These are phyloP conservation scores for Neomorphus geoffroyi DNA, from an alignment of 2,797 vertebrate genomes.

Conservation along the genomic window DNA sequence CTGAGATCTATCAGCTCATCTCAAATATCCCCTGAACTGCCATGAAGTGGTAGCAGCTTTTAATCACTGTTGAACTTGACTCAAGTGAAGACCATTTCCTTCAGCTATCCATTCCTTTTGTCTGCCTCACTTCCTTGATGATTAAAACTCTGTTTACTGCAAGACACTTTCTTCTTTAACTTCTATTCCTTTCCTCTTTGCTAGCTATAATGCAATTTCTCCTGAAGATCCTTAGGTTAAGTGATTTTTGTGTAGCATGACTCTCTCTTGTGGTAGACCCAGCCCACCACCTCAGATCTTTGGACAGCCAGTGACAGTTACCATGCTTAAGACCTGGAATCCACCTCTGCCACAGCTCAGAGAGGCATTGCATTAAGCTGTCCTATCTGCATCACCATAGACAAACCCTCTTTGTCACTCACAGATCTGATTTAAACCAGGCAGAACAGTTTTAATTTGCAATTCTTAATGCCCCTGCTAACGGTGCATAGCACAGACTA, in stretches of 20 bases:
- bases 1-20: conserved; percentile 18
- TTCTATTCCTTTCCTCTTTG: not conserved
- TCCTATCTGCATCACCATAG: not conserved
- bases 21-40: conserved; percentile 48
- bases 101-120: not conserved
- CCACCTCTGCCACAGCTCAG: not conserved
- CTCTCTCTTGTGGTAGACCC: not conserved
- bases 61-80: conserved; percentile 41
- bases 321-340: not conserved
- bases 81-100: conserved; percentile 21
- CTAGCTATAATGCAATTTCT: not conserved
- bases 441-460: not conserved
- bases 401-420: not conserved
- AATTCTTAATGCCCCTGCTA: not conserved
- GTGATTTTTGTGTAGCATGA: not conserved
- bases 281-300: not conserved
- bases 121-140: not conserved
- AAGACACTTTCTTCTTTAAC: not conserved
- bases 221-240: not conserved
- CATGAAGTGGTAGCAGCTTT: conserved; percentile 32
- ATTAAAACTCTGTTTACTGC: conserved; percentile 34
- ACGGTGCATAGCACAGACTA: not conserved
- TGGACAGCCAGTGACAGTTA: rapidly evolving
- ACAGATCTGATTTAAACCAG: not conserved
- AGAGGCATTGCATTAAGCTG: rapidly evolving